Base-by-base conservation (phyloP, 2,797 vertebrate genomes). In the Limosa lapponica region DNA sequence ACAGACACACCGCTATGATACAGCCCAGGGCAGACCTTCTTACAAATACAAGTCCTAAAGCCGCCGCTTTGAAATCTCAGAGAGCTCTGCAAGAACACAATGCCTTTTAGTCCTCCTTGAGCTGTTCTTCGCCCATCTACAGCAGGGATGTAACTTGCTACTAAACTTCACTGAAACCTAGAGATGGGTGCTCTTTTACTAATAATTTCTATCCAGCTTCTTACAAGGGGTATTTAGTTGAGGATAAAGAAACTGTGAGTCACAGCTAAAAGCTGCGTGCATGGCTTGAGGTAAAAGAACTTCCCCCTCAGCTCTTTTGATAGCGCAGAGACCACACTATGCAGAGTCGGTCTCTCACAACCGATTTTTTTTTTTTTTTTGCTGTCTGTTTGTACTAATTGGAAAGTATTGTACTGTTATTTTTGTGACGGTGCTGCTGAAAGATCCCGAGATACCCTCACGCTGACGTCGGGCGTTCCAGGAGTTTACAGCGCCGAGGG, bases 1-100 rank as follows among this genome's bases (percentile, higher is more conserved):
- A n/a, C 28, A 36, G 61, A 18, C 32, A 30, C 14, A 43, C 3
- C 1, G 0, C 51, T 61, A 0, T 3, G 11, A 16, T 4, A 2
- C 6, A 61, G 54, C 66, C 37, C 34, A 36, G 89, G 82, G 75
- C 48, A 85, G 72, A 15, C 8, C 1, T 65, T 51, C 15, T 6
- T 55, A 52, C 24, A 57, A 41, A 79, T 34, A 7, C 0, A 1
- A 88, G 44, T 25, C 55, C 48, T 46, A 32, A 49, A 69, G 30
- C 62, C 3, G 0, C 30, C 4, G 2, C 25, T 49, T 39, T 10
- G 70, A 78, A 79, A 78, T 48, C 46, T 46, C 15, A 0, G 62
- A 37, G 23, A 46, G 7, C 46, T 16, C 19, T 49, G 22, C 32
- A 32, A 43, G 44, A 43, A 13, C 9, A 18, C 0, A 3, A 54